Base-by-base conservation (phyloP, 2,113 vertebrate species). In the Phrynosoma blainvillii region DNA sequence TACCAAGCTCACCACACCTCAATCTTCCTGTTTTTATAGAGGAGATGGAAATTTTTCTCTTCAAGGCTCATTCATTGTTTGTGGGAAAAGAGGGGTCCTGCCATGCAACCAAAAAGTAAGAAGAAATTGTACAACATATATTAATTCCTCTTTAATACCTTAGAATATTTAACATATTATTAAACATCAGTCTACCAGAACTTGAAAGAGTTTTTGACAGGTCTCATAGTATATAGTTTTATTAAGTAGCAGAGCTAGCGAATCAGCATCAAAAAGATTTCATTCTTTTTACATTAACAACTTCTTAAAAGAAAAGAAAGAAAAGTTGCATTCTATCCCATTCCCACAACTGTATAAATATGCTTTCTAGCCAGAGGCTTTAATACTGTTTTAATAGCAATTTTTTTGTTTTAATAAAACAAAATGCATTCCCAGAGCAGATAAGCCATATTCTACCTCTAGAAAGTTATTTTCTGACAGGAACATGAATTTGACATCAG, bases 151-250 rank as follows among this genome's bases (percentile, higher is more conserved):
- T 40, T 23, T 80, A 47, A 47, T 47, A 47, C 79, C 68, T 87
- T 18, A 73, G 16, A 80, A 23, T 40, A 40, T 18, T 11, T 73
- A 13, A 36, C 54, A 56, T 73, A 40, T 59, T 80, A 40, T 77
- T 23, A 65, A 85, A 71, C 70, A 74, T 74, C 82, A 74, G 2
- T 62, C 78, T 13, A 36, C 56, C 70, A 82, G n/a, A 70, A 14
- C 23, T 12, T 1, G 4, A 52, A 40, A 4, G 65, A 7, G 27
- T 82, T 65, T 87, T 73, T 66, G 62, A 85, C 52, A 81, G 16
- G 9, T 82, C 13, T 70, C 74, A 74, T n/a, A 85, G n/a, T 27
- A n/a, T 85, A 32, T 36, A n/a, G 27, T 78, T 84, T 87, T 71
- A 20, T 74, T 74, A 62, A 27, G 2, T 30, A 85, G 62, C 66